phyloP scores from a whole-genome alignment of 2,797 vertebrate genomes.

The Enteromius paludinosus region DNA sequence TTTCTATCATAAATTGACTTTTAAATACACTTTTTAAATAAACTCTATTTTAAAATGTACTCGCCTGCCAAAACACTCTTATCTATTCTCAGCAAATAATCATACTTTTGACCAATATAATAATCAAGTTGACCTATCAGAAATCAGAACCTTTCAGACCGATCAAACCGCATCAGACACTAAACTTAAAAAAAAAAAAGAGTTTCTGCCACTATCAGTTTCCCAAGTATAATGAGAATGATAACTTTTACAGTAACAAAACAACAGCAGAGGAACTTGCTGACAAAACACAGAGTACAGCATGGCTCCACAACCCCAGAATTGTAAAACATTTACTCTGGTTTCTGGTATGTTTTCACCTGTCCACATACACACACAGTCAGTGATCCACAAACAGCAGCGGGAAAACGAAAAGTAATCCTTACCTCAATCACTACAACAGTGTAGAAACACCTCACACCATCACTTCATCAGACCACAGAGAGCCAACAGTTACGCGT shows the following conservation, averaged over 20 bases:
- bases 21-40: not conserved
- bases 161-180: no score
- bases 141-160: not conserved
- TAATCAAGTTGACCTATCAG: no score
- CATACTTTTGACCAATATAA: no score
- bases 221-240: not conserved
- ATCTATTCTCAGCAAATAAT: not conserved
- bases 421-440: constrained; percentile 50
- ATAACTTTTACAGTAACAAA: not conserved
- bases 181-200: not conserved
- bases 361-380: constrained; percentile 34
- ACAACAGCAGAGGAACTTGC: not conserved
- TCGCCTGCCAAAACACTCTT: not conserved
- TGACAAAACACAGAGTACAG: not conserved
- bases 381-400: constrained; percentile 3
- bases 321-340: not conserved
- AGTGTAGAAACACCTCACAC: constrained; percentile 8
- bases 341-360: constrained; percentile 16
- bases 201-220: not conserved
- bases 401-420: constrained; percentile 3
- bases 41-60: not conserved
- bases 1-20: not conserved
- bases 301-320: not conserved
- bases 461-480: constrained; percentile 40
- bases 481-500: not conserved